Base-by-base conservation (phyloP, 2,797 vertebrate species). In the Lepidocolaptes lacrymiger region DNA sequence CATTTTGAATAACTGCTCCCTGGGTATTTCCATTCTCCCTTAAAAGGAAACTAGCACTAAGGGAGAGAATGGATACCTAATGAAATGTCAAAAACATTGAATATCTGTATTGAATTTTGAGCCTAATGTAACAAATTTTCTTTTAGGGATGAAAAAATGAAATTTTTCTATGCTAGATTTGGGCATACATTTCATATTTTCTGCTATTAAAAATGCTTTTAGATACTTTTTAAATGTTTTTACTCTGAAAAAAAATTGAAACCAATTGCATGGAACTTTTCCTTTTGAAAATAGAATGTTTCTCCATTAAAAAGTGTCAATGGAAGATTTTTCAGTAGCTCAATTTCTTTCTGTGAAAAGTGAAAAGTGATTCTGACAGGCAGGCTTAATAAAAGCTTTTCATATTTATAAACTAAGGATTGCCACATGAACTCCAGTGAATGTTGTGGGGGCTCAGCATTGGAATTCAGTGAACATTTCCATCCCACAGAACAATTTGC, bases 1-100 rank as follows among this genome's bases (percentile, higher is more conserved):
- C 63, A 92, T 91, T 95, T 84, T 95, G 69, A 95, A 62, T 85
- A 92, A 93, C 32, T 74, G 43, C 61, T 91, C 66, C 43, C 44
- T 69, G 36, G 41, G 55, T 88, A 86, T 74, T 93, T 93, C 55
- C 34, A 46, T 58, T 90, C 55, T 88, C 37, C 78, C 55, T 85
- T 77, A 69, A 79, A 91, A 85, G 56, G 41, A 92, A 93, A 74
- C 18, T 34, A 76, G 24, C 48, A 64, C 62, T 95, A 72, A 93
- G 20, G 9, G 63, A 88, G 58, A 69, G 78, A 88, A 89, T 18
- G 20, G 66, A 88, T 79, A 71, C 44, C 69, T 91, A 84, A 93
- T 79, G 66, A 90, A 90, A 94, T 87, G 77, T 79, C 91, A 94
- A 73, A 95, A 90, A 15, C 37, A 77, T 3, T 83, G 49, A 83